A percentile compares a stretch with the other conserved stretches of the same genome.
Conservation (phyloP, 1,140 invertebrate species). For the Danaus melanippus region DNA sequence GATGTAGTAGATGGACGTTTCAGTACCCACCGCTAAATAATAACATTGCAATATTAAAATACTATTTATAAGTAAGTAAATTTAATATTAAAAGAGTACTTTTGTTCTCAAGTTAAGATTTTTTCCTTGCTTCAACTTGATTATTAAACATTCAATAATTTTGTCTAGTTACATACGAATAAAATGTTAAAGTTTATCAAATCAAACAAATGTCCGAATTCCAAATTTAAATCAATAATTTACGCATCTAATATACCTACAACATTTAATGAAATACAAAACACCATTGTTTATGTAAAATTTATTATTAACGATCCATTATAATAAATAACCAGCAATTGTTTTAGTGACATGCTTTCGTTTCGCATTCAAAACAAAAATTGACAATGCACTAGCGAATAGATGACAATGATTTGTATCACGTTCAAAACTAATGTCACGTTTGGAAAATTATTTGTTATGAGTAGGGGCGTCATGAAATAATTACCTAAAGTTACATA, state of each 20-base stretch:
- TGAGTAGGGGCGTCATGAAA: slow-evolving; percentile 29
- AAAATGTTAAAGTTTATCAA: too few species aligned
- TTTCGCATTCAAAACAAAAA: slow-evolving; percentile 30
- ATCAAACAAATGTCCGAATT: not conserved
- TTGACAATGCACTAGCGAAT: slow-evolving; percentile 27
- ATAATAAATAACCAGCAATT: slow-evolving; percentile 26
- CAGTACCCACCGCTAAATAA: slow-evolving; percentile 62
- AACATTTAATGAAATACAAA: slow-evolving; percentile 12
- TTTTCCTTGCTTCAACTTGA: not conserved
- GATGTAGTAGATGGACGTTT: slow-evolving; percentile 52
- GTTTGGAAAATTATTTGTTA: slow-evolving; percentile 36
- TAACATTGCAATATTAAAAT: slow-evolving; percentile 50
- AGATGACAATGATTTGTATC: slow-evolving; percentile 30
- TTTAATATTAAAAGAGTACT: not conserved
- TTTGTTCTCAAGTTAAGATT: too few species aligned
- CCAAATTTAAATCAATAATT: slow-evolving; percentile 8
- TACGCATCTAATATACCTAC: slow-evolving; percentile 14
- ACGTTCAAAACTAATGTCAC: slow-evolving; percentile 24
- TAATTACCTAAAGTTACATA: slow-evolving; percentile 36
- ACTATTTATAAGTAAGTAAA: slow-evolving; percentile 26
- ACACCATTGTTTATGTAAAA: slow-evolving; percentile 22
- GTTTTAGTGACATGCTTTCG: slow-evolving; percentile 21
- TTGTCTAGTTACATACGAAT: too few species aligned
- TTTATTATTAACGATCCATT: slow-evolving; percentile 29
- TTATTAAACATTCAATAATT: too few species aligned